Conservation (phyloP, 2,888 invertebrate species). For the Allacma fusca region DNA sequence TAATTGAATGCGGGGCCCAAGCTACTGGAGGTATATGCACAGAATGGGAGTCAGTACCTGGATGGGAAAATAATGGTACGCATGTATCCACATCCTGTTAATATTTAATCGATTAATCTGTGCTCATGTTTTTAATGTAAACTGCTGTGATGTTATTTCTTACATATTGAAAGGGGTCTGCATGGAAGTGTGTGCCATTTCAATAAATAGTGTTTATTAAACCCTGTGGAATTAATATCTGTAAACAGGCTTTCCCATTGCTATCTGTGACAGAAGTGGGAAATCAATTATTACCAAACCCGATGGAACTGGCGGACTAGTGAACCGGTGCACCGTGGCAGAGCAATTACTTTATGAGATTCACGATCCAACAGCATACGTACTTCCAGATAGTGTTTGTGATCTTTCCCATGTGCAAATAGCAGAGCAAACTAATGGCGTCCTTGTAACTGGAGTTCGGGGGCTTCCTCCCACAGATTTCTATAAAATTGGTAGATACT, state of each 20-base stretch:
- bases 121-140: no score
- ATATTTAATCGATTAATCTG: no score
- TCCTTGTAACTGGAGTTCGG: slow-evolving; percentile 65
- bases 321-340: slow-evolving; percentile 64
- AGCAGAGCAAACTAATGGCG: slow-evolving; percentile 60
- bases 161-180: no score
- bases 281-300: slow-evolving; percentile 66
- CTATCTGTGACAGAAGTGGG: slow-evolving; percentile 65
- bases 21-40: slow-evolving; percentile 67
- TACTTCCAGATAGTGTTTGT: slow-evolving; percentile 67
- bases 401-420: slow-evolving; percentile 65
- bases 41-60: slow-evolving; percentile 66
- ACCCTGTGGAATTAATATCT: no score
- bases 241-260: slow-evolving; percentile 66
- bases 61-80: slow-evolving; percentile 64
- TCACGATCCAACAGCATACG: slow-evolving; percentile 65
- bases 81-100: background rate
- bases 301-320: slow-evolving; percentile 66
- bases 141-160: no score
- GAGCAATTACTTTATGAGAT: slow-evolving; percentile 68
- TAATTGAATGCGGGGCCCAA: slow-evolving; percentile 68
- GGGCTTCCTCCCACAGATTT: slow-evolving; percentile 65
- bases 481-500: slow-evolving; percentile 64
- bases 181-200: no score
- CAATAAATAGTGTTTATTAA: no score